Conservation (phyloP, 2,888 invertebrate species). For the Thymelicus sylvestris region DNA sequence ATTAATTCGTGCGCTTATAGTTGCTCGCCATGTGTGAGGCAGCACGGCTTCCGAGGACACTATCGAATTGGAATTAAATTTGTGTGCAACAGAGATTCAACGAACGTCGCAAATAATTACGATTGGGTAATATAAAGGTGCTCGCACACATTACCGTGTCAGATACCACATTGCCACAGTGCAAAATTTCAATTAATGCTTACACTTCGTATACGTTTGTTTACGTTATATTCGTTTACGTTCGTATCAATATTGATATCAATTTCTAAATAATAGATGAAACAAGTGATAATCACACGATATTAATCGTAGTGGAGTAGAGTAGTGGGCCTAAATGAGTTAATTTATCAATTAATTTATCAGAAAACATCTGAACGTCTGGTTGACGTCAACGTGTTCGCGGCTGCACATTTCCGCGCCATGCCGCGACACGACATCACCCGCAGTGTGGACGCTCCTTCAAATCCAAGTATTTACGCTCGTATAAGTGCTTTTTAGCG, state of each 20-base stretch:
- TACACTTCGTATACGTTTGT: too few species aligned
- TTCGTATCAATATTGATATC: too few species aligned
- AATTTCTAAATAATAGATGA: too few species aligned
- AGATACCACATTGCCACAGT: background rate
- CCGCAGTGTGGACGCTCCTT: background rate
- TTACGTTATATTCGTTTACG: too few species aligned
- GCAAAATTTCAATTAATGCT: background rate
- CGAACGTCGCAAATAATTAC: conserved; percentile 30
- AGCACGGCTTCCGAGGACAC: background rate
- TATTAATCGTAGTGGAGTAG: too few species aligned
- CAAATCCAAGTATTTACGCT: conserved; percentile 22
- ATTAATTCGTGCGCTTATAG: background rate
- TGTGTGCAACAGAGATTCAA: conserved; percentile 30
- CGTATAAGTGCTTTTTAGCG: conserved; percentile 23
- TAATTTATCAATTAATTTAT: too few species aligned
- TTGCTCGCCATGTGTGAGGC: background rate
- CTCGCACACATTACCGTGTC: background rate
- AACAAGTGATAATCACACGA: too few species aligned
- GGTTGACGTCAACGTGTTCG: too few species aligned
- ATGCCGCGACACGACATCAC: background rate
- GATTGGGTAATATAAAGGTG: conserved; percentile 26
- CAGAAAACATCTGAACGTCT: too few species aligned
- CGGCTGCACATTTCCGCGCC: too few species aligned
- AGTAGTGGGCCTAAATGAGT: too few species aligned
- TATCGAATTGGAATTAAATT: conserved; percentile 37